These are phyloP conservation scores for Platerodrilus igneus DNA, from an alignment of 2,888 invertebrate genomes.

Conservation along the genomic window DNA sequence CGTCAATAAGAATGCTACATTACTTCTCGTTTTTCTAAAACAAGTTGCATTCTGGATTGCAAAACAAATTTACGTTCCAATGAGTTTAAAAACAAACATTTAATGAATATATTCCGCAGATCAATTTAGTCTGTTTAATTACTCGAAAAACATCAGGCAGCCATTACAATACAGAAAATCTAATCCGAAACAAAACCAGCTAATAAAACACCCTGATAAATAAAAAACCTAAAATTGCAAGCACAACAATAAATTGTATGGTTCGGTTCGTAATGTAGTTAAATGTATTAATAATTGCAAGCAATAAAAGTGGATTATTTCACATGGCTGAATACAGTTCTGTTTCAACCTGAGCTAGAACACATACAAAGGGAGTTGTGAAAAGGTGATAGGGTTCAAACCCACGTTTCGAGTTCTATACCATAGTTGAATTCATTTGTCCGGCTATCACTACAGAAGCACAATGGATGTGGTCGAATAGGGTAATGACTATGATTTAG, in stretches of 20 bases:
- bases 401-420: conserved; percentile 26
- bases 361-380: conserved; percentile 18
- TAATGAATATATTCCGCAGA: conserved; percentile 21
- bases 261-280: conserved; percentile 43
- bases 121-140: conserved; percentile 40
- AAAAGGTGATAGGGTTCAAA: conserved; percentile 22
- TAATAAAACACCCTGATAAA: conserved; percentile 44
- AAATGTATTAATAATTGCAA: conserved; percentile 48
- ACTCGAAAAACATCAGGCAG: conserved; percentile 42
- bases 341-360: conserved; percentile 33
- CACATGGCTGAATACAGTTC: conserved; percentile 40
- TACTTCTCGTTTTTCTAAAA: too few relatives aligned
- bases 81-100: conserved; percentile 20
- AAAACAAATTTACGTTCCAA: too few relatives aligned
- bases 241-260: conserved; percentile 42
- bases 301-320: conserved; percentile 48
- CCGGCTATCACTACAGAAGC: conserved; percentile 31
- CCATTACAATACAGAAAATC: conserved; percentile 42
- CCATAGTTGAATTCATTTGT: conserved; percentile 34
- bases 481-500: conserved; percentile 46
- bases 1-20: too few relatives aligned
- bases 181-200: conserved; percentile 45
- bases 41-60: too few relatives aligned
- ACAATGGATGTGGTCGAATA: conserved; percentile 33
- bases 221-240: conserved; percentile 45